phyloP scores from a whole-genome alignment of 2,797 vertebrate species.

The Rhincodon typus region DNA sequence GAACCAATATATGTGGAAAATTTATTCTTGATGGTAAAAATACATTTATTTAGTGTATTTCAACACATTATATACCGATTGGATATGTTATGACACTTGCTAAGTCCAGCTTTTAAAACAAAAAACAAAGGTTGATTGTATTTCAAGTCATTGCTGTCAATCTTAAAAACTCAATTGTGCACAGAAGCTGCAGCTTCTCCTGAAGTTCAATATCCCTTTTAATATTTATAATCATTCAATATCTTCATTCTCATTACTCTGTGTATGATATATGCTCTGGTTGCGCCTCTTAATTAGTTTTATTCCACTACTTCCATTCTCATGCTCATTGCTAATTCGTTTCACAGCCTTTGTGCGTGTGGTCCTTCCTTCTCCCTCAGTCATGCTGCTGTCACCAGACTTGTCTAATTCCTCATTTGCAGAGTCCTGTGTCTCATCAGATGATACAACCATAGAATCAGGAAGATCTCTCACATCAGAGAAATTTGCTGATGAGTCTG shows the following conservation, averaged over 20 bases:
- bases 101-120: not conserved
- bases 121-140: not conserved
- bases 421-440: conserved; percentile 54
- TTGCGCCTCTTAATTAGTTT: conserved; percentile 89
- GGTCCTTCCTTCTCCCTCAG: conserved; percentile 46
- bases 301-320: conserved; percentile 50
- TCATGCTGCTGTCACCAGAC: conserved; percentile 43
- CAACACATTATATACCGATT: not conserved
- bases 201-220: not conserved
- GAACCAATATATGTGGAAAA: not conserved
- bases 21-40: conserved; percentile 26
- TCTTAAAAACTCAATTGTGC: conserved; percentile 15
- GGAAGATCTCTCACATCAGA: conserved; percentile 60
- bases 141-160: not conserved
- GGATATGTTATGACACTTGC: not conserved
- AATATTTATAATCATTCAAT: conserved; percentile 39
- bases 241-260: conserved; percentile 61
- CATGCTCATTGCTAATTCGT: conserved; percentile 60
- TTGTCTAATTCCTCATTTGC: conserved; percentile 49
- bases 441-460: conserved; percentile 60
- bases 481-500: conserved; percentile 47
- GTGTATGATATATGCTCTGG: conserved; percentile 77
- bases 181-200: not conserved
- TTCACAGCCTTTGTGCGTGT: conserved; percentile 57
- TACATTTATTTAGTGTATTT: not conserved